phyloP scores from a whole-genome alignment of 2,113 vertebrate genomes.

The Gavialis gangeticus region DNA sequence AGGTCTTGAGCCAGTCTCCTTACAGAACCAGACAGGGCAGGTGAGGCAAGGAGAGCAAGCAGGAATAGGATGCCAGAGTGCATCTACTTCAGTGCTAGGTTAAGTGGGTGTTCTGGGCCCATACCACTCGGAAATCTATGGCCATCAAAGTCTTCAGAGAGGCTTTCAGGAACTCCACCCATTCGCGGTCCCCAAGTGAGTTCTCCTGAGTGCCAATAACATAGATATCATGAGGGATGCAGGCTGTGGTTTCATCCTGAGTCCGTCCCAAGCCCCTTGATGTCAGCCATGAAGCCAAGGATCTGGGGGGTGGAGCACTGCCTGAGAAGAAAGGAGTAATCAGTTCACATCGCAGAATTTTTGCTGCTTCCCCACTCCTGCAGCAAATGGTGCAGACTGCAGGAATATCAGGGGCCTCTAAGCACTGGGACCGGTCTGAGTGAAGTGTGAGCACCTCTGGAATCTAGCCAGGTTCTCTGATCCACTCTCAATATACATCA shows the following conservation, averaged over 20 bases:
- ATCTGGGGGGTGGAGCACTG: constrained; percentile 82
- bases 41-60: not conserved
- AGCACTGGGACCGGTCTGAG: not conserved
- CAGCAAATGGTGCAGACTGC: not conserved
- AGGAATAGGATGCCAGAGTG: not conserved
- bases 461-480: accelerated
- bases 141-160: constrained; percentile 83
- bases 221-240: constrained; percentile 88
- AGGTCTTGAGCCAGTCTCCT: not conserved
- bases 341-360: accelerated
- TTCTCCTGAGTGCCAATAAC: constrained; percentile 91
- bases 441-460: too few species aligned
- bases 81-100: not conserved
- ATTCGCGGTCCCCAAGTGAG: constrained; percentile 89
- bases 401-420: not conserved
- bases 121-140: constrained; percentile 87
- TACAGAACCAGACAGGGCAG: not conserved
- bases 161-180: constrained; percentile 85
- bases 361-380: not conserved
- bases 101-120: not conserved
- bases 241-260: constrained; percentile 80
- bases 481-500: not conserved
- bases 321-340: constrained; percentile 66
- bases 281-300: constrained; percentile 87
- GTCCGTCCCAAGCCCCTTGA: constrained; percentile 84